Conservation (phyloP, 2,888 invertebrate genomes). For the Steinernema carpocapsae region DNA sequence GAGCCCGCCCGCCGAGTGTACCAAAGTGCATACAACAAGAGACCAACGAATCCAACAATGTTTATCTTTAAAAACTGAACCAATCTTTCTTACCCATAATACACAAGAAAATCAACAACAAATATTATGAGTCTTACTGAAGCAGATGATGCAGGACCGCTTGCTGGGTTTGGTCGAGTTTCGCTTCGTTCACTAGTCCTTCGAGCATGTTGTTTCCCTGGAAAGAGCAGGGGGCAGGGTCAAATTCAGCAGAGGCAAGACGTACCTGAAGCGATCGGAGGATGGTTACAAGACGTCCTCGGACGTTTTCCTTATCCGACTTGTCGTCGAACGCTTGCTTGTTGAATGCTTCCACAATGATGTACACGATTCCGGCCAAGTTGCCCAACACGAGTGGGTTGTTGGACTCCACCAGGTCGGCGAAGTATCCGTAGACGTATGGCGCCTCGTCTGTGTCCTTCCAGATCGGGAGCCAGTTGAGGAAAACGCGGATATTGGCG, state of each 20-base stretch:
- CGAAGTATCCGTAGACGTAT: conserved; percentile 91
- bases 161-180: conserved; percentile 45
- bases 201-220: conserved; percentile 47
- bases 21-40: no score
- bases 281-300: conserved; percentile 80
- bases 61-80: neutral
- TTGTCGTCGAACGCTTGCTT: conserved; percentile 81
- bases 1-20: no score
- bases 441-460: conserved; percentile 95
- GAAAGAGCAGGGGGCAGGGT: no score
- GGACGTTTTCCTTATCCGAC: conserved; percentile 72
- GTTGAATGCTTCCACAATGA: conserved; percentile 87
- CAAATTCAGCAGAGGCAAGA: no score
- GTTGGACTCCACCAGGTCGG: conserved; percentile 82
- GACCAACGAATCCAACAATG: no score
- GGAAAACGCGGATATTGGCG: conserved; percentile 68
- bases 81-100: conserved; percentile 28
- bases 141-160: conserved; percentile 44
- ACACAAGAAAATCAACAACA: conserved; percentile 27
- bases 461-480: conserved; percentile 92
- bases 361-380: conserved; percentile 83
- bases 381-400: conserved; percentile 82
- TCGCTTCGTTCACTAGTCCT: conserved; percentile 37
- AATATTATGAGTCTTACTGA: conserved; percentile 14
- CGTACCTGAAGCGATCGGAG: conserved; percentile 83